Base-by-base conservation (phyloP, 2,888 invertebrate species). In the Parapristionchus giblindavisi region DNA sequence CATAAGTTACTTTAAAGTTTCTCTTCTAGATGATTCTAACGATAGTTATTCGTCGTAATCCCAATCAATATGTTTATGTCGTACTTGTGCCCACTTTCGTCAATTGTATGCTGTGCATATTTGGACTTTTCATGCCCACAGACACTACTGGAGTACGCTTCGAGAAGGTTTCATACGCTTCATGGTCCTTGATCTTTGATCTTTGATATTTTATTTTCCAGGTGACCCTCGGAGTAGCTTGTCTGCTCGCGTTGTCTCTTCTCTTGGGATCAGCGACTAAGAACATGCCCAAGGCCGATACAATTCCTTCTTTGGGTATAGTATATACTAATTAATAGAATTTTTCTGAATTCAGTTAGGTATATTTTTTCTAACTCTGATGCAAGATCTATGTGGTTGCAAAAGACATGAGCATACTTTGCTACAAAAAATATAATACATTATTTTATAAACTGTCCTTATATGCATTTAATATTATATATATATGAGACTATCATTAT, bases 61-160 rank as follows among this genome's bases (percentile, higher is more conserved):
- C 70, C 1, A 24, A 36, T 3, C 40, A 54, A 6, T 71, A 71
- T 40, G 56, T 72, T 27, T 60, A 34, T 24, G 24, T 32, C 17
- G 34, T 60, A 3, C 34, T 72, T 34, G 34, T 72, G 24, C 58
- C 72, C 11, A 60, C 72, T 1, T 72, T 72, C 51, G 34, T 72
- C 60, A 60, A 36, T 51, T 58, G 60, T 34, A 36, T 29, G 3
- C 58, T 72, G 0, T 72, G 72, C 36, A 72, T 72, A 0, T 72
- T 72, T 36, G 72, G 72, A 21, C 60, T 72, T 3, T 72, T 72
- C 51, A 72, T 72, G 58, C 72, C 72, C 11, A 60, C 72, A 0
- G 72, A 72, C 3, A 60, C 58, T 21, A 72, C 60, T 4, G 72
- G 60, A 34, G 32, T 60, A 11, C 43, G 72, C 1, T 43, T 34